Evolutionary conservation across 1,140 invertebrate genomes (phyloP), one percentile per base, ranked within the genome.

Genomic region (Dryas iulia): DNA sequence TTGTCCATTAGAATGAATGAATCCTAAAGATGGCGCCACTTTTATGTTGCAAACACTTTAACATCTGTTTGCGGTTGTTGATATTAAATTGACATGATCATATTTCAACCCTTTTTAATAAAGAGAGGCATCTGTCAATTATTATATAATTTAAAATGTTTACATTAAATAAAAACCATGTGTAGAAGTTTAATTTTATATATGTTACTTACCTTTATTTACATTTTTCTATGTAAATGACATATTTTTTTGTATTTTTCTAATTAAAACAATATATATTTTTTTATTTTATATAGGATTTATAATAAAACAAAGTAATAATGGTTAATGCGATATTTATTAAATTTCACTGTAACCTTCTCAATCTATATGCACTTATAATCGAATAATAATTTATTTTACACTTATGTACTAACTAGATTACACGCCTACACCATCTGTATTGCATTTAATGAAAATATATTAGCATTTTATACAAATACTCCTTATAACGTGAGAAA

Each of bases 311-410:
- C 72, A 78, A 78, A 64, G 58, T 56, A 67, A 78, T 65, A 65
- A 81, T 87, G 86, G 81, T 87, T 89, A 90, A 90, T 90, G 84
- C 86, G 81, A 86, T 90, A 90, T 90, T 90, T 90, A 90, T 90
- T 90, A 88, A 90, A 89, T 84, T 89, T 90, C 86, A 88, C 85
- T 89, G 86, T 89, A 83, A 87, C 88, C 78, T 87, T 78, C 77
- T 86, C 86, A 84, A 83, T 86, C 84, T 89, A 88, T 90, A 86
- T 88, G 83, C 84, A 86, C 84, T 91, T 91, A 90, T 65, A 81
- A 82, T 74, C 77, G 77, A 88, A 74, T 84, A 91, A 91, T 91
- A 91, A 88, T 89, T 89, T 90, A 90, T 88, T 84, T 85, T 89
- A 91, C 89, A 91, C 76, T 87, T 87, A 87, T 71, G 57, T 82